Evolutionary conservation across 2,888 invertebrate genomes (phyloP).

Genomic region (Unio delphinus): DNA sequence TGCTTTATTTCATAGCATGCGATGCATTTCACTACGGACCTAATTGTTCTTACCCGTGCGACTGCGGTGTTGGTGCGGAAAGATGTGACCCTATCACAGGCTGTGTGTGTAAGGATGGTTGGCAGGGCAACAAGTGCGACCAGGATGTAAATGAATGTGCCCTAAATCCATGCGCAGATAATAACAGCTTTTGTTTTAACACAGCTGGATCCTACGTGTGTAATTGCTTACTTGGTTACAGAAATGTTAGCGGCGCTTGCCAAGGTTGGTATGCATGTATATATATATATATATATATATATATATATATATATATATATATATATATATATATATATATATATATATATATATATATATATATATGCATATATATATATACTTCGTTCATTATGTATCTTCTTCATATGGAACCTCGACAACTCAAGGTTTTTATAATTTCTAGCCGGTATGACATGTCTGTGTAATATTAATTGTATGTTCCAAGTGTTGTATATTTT

Average conservation of each 20-base stretch:
- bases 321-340: too few relatives aligned
- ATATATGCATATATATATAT: too few relatives aligned
- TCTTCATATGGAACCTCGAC: too few relatives aligned
- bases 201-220: slow-evolving; percentile 20
- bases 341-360: too few relatives aligned
- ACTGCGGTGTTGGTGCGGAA: slow-evolving; percentile 21
- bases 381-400: too few relatives aligned
- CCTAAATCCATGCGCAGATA: slow-evolving; percentile 9
- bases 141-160: slow-evolving; percentile 35
- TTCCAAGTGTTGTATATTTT: too few relatives aligned
- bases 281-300: neutral
- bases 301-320: too few relatives aligned
- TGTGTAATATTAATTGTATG: too few relatives aligned
- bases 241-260: slow-evolving; percentile 10
- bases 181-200: slow-evolving; percentile 18
- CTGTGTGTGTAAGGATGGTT: slow-evolving; percentile 25
- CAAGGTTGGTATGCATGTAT: neutral
- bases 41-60: slow-evolving; percentile 18
- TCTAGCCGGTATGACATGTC: too few relatives aligned
- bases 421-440: too few relatives aligned
- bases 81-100: slow-evolving; percentile 15
- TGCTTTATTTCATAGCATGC: slow-evolving; percentile 15
- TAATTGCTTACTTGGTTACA: slow-evolving; percentile 18
- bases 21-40: slow-evolving; percentile 17
- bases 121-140: slow-evolving; percentile 29